These are phyloP conservation scores for Eucidaris tribuloides DNA, from an alignment of 35 echinoderm and acorn worm genomes.

Conservation along the genomic window DNA sequence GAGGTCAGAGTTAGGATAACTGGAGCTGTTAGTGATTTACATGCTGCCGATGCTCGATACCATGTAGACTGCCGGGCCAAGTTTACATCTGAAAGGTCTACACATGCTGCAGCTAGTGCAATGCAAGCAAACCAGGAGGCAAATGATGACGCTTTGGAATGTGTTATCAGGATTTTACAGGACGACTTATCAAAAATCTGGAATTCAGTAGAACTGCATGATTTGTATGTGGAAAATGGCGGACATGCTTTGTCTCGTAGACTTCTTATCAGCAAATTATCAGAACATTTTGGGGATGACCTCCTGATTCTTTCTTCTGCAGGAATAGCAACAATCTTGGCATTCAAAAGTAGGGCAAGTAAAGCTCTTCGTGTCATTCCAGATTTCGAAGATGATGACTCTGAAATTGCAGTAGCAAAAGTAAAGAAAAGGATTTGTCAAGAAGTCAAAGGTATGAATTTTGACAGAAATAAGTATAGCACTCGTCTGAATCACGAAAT, in stretches of 20 bases:
- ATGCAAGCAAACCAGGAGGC: background rate
- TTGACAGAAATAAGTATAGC: constrained; percentile 29
- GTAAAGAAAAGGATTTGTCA: constrained; percentile 38
- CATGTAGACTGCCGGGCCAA: constrained; percentile 31
- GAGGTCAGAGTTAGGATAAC: constrained; percentile 44
- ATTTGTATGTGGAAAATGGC: constrained; percentile 10
- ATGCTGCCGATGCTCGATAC: constrained; percentile 75
- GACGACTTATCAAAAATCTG: constrained; percentile 36
- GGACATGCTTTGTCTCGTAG: constrained; percentile 20
- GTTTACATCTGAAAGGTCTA: background rate
- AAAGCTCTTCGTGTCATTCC: background rate
- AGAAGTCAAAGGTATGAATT: constrained; percentile 9
- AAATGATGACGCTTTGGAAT: background rate
- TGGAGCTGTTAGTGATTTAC: constrained; percentile 57
- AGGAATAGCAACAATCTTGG: constrained; percentile 50
- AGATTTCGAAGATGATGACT: constrained; percentile 37
- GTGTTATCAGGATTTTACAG: background rate
- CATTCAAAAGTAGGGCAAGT: constrained; percentile 19
- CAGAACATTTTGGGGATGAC: constrained; percentile 37
- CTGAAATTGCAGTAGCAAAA: constrained; percentile 23
- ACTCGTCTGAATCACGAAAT: background rate
- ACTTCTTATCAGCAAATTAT: constrained; percentile 28
- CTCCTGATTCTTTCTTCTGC: constrained; percentile 63
- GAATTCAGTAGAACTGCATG: constrained; percentile 64
- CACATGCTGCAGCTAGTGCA: background rate